Base-by-base conservation (phyloP, 2,113 vertebrate genomes). In the Cottus gobio region DNA sequence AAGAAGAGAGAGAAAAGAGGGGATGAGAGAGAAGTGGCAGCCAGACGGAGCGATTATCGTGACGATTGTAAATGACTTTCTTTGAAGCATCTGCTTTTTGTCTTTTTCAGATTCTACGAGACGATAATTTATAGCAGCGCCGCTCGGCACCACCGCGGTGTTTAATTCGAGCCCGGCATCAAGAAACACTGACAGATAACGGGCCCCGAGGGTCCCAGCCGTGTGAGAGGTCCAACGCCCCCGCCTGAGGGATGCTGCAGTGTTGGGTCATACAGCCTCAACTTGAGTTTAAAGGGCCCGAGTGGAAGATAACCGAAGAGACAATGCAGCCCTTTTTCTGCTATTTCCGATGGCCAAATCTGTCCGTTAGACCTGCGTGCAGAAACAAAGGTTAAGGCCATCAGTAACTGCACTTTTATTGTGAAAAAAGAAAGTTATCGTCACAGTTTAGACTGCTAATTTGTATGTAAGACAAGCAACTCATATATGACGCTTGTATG, bases 61-160 rank as follows among this genome's bases (percentile, higher is more conserved):
- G 50, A 56, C 39, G 61, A 86, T 46, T 77, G 46, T 75, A 63
- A 68, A 87, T 63, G 1, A 74, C 60, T 24, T 42, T 68, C 22
- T 13, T 61, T 18, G 58, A 90, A 85, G 46, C 77, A 75, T 88
- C 82, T 86, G 80, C 78, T 91, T 89, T 34, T 90, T 95, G 85
- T 94, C 85, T 90, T 84, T 90, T 90, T 84, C 94, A 98, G 97
- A 95, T 97, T 94, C 96, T 96, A 91, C 96, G 95, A 91, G 93
- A 94, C 84, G 95, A 96, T 97, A 97, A 97, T 90, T 93, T 96
- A 82, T 98, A 97, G 94, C 87, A 64, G 72, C 48, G 16, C 37
- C 37, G 34, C 57, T 76, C 74, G 0, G 68, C 54, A 56, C 56
- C 52, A 31, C 73, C 64, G 74, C 70, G 78, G 75, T 63, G 69